A percentile compares a stretch with the other conserved stretches of the same genome.
phyloP scores from a whole-genome alignment of 1,140 invertebrate species.

The Drosophila truncata region DNA sequence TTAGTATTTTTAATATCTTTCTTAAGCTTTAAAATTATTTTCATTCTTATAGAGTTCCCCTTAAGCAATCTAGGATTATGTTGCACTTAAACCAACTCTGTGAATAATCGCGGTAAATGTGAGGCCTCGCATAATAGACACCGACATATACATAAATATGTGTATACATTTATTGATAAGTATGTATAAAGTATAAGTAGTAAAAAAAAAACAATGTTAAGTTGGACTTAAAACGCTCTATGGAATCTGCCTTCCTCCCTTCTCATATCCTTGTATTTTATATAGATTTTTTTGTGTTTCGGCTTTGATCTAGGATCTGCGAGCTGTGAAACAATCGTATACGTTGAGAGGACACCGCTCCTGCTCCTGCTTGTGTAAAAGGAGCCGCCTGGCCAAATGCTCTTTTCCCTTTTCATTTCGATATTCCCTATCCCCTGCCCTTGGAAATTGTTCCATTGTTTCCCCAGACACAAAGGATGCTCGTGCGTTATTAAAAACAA shows the following conservation, averaged over 20 bases:
- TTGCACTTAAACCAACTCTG: conserved; percentile 36
- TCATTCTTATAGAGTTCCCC: not conserved
- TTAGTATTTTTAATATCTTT: no score
- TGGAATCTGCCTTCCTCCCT: conserved; percentile 9
- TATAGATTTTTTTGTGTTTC: conserved; percentile 8
- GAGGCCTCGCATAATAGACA: conserved; percentile 34
- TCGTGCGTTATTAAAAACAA: conserved; percentile 79
- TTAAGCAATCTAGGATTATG: conserved; percentile 39
- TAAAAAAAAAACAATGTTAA: conserved; percentile 32
- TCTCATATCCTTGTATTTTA: not conserved
- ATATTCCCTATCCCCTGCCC: not conserved
- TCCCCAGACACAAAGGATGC: conserved; percentile 44
- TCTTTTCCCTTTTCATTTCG: conserved; percentile 54
- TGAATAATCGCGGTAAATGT: conserved; percentile 25
- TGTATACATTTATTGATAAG: not conserved
- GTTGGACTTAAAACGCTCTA: conserved; percentile 41
- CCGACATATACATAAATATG: not conserved
- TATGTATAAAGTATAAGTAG: conserved; percentile 7
- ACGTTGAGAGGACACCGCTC: not conserved
- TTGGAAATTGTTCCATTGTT: conserved; percentile 23
- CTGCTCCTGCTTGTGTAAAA: conserved; percentile 29
- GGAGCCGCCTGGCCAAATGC: conserved; percentile 66
- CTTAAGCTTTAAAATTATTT: not conserved
- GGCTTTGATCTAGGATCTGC: conserved; percentile 51
- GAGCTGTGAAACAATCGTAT: conserved; percentile 33